Conservation (phyloP, 2,888 invertebrate genomes). For the Heliothis peltigera region DNA sequence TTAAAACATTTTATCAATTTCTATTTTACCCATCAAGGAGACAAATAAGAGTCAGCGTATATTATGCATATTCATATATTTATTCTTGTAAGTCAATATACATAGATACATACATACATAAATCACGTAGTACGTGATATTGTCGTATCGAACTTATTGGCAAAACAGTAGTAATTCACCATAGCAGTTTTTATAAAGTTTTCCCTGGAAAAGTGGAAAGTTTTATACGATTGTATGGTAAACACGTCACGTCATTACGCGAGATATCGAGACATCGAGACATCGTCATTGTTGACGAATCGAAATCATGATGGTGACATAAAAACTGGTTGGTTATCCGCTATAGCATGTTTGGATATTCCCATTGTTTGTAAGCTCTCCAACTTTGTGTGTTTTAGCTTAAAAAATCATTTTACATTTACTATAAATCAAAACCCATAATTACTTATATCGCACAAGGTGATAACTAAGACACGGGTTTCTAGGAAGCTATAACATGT, state of each 20-base stretch:
- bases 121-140: background rate
- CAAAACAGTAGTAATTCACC: background rate
- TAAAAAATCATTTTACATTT: too few species aligned
- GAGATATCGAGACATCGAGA: background rate
- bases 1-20: too few species aligned
- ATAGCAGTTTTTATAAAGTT: background rate
- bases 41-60: too few species aligned
- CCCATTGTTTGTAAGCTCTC: background rate
- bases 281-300: background rate
- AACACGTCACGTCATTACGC: background rate
- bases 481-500: too few species aligned
- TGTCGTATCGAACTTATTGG: background rate
- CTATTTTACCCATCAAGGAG: too few species aligned
- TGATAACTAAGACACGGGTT: too few species aligned
- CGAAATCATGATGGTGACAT: background rate
- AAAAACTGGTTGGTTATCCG: conserved; percentile 5
- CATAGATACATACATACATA: too few species aligned
- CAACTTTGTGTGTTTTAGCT: background rate
- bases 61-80: too few species aligned
- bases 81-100: too few species aligned
- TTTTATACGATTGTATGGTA: conserved; percentile 6
- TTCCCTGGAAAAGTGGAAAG: conserved; percentile 1
- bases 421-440: too few species aligned
- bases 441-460: too few species aligned
- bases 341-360: background rate